phyloP scores from a whole-genome alignment of 2,113 vertebrate genomes.

The Xyrauchen texanus region DNA sequence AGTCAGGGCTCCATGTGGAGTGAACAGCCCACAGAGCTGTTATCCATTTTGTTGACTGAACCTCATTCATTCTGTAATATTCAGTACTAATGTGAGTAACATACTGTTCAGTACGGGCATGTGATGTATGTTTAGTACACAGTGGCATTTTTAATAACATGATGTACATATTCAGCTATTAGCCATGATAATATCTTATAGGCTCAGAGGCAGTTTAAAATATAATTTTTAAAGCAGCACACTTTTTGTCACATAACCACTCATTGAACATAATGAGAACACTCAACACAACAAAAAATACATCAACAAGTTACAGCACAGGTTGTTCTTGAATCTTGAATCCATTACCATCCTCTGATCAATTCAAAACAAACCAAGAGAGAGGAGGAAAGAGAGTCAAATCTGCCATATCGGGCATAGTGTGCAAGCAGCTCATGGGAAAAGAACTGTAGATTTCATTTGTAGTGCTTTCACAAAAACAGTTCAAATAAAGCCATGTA shows the following conservation, averaged over 20 bases:
- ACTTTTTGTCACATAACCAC: constrained; percentile 56
- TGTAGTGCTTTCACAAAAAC: constrained; percentile 83
- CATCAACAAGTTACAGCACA: constrained; percentile 51
- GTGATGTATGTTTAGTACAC: constrained; percentile 60
- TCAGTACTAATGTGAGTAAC: constrained; percentile 55
- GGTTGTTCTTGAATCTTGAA: constrained; percentile 55
- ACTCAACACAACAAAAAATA: constrained; percentile 51
- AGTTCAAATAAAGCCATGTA: constrained; percentile 88
- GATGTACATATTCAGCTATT: constrained; percentile 62
- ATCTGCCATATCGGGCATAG: constrained; percentile 64
- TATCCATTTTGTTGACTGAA: background rate
- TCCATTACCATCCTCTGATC: constrained; percentile 48
- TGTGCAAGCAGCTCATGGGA: constrained; percentile 71
- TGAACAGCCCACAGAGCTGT: too few species aligned
- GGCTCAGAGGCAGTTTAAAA: constrained; percentile 69
- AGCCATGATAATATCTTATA: constrained; percentile 68
- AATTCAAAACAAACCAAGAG: constrained; percentile 46
- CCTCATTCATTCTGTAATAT: constrained; percentile 16
- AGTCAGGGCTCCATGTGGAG: too few species aligned
- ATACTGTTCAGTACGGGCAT: constrained; percentile 39
- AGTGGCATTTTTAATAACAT: constrained; percentile 58
- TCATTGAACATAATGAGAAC: constrained; percentile 18
- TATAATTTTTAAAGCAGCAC: constrained; percentile 73
- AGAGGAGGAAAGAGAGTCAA: constrained; percentile 39
- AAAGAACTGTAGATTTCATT: constrained; percentile 65